Percentiles rank a stretch among this genome's conserved stretches.
phyloP scores from a whole-genome alignment of 2,888 invertebrate genomes.

The Agonopterix alstromeriana region DNA sequence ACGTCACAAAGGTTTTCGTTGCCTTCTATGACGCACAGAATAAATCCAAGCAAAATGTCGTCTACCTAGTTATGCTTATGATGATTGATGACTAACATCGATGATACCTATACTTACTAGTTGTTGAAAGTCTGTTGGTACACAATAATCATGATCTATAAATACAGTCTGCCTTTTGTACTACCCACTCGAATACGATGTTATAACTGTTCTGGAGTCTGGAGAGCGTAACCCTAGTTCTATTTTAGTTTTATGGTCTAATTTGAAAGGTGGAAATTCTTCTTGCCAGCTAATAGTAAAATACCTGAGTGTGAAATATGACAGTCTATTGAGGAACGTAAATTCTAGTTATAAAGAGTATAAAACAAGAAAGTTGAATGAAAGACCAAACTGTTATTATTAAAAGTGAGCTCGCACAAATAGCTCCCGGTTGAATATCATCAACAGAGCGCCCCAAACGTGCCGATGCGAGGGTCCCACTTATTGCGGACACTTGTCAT shows the following conservation, averaged over 20 bases:
- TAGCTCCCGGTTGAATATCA: constrained; percentile 6
- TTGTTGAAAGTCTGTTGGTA: neutral
- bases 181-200: constrained; percentile 23
- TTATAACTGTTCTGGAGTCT: constrained; percentile 23
- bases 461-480: constrained; percentile 40
- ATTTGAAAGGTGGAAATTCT: too few relatives aligned
- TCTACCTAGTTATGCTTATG: too few relatives aligned
- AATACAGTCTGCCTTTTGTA: constrained; percentile 23
- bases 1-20: too few relatives aligned
- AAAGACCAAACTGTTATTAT: neutral
- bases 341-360: too few relatives aligned
- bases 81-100: too few relatives aligned
- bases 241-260: too few relatives aligned
- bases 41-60: too few relatives aligned
- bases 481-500: constrained; percentile 75
- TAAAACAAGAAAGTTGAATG: neutral
- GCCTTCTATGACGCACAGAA: too few relatives aligned
- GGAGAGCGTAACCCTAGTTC: constrained; percentile 18
- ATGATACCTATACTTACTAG: too few relatives aligned
- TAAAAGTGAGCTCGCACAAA: neutral
- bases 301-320: too few relatives aligned
- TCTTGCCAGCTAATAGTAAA: too few relatives aligned
- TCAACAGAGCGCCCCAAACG: constrained; percentile 22
- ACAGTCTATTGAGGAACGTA: too few relatives aligned
- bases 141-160: neutral